A percentile compares a stretch with the other conserved stretches of the same genome.
Evolutionary conservation across 1,140 invertebrate species (phyloP).

Genomic region (Bombus affinis): DNA sequence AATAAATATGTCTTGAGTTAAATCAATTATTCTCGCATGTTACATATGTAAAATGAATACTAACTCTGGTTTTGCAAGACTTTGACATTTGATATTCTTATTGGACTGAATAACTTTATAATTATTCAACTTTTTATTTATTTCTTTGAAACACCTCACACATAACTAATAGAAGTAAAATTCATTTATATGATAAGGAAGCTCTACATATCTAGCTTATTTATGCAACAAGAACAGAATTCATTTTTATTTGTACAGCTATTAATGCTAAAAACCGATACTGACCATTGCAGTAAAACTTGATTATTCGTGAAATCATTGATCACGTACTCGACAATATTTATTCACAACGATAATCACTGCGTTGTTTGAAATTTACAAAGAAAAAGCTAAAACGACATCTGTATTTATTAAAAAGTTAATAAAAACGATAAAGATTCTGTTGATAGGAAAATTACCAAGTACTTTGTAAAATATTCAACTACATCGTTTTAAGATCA

Average conservation of each 20-base stretch:
- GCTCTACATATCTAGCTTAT: not conserved
- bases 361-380: not conserved
- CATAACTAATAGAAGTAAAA: not conserved
- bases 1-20: not conserved
- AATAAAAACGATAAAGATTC: not conserved
- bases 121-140: too few species aligned
- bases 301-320: not conserved
- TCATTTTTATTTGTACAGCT: not conserved
- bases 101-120: not conserved
- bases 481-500: not conserved
- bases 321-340: too few species aligned
- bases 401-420: not conserved
- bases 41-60: not conserved
- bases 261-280: too few species aligned
- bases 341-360: not conserved
- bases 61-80: not conserved
- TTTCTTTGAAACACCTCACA: not conserved
- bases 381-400: too few species aligned
- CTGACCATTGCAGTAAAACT: not conserved
- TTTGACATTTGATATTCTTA: not conserved
- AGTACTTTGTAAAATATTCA: not conserved
- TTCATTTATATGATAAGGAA: not conserved
- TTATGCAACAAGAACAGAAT: not conserved
- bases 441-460: not conserved
- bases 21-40: not conserved